Base-by-base conservation (phyloP, 2,888 invertebrate genomes). In the Automeris io region DNA sequence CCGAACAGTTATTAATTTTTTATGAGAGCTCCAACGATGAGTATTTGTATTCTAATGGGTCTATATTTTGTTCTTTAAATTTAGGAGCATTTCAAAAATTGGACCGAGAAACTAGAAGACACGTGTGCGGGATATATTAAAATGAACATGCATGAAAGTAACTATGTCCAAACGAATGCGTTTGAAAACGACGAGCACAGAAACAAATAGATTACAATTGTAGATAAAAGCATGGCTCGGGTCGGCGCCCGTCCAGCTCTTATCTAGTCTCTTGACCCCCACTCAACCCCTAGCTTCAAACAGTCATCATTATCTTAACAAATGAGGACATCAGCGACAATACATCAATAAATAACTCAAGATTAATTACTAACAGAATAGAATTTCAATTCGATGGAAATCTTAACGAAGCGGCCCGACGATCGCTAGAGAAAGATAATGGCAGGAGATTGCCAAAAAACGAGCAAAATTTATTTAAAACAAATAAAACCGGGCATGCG, bases 401-500 rank as follows among this genome's bases (percentile, higher is more conserved):
- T 71, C 77, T 79, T 79, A 81, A 76, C 78, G 77, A 76, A 75
- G 68, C 56, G 55, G 66, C 61, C 54, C 61, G 49, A 51, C 67
- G 83, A 86, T 83, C 78, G 81, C 81, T 82, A 76, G 61, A 69
- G 51, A 56, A n/a, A 72, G 83, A 83, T 85, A 85, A 82, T 81
- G 70, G 75, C 61, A 63, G 52, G 61, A 70, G 75, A 78, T 82
- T 78, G 81, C 80, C 77, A 80, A 85, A 86, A 75, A 80, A 66
- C 53, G 72, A 82, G 73, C 77, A 86, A 85, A 81, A 79, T 69
- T 39, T 65, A 62, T 71, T 70, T 74, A 83, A 82, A 83, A 70
- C 80, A 85, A 86, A 86, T 80, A 83, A 82, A 85, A 74, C 62
- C 70, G 69, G 63, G 70, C 76, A 63, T 71, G 78, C 74, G 74